Conservation (phyloP, 2,113 vertebrate species). For the Mungos mungo region DNA sequence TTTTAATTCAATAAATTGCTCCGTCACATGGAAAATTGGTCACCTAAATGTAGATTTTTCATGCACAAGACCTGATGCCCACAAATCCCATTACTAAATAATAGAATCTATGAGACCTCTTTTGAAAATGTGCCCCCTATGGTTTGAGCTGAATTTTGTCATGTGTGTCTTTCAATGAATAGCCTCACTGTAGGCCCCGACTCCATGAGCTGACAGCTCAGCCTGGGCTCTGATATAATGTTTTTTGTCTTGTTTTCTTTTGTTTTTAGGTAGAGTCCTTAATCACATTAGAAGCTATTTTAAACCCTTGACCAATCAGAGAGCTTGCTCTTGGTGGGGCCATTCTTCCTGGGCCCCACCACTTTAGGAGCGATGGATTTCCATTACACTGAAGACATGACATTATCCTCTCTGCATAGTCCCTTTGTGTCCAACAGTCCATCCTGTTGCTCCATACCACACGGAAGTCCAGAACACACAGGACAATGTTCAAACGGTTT, state of each 20-base stretch:
- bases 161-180: constrained; percentile 47
- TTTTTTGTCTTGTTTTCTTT: constrained; percentile 46
- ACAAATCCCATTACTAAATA: constrained; percentile 73
- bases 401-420: not conserved
- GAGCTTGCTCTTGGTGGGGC: not conserved
- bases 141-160: constrained; percentile 48
- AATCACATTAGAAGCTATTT: constrained; percentile 66
- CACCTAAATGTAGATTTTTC: constrained; percentile 64
- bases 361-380: not conserved
- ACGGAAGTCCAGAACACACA: not conserved
- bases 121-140: constrained; percentile 6
- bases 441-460: not conserved
- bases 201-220: constrained; percentile 43
- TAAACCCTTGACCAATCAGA: constrained; percentile 41
- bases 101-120: constrained; percentile 29
- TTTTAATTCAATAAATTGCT: constrained; percentile 55
- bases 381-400: not conserved
- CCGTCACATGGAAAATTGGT: constrained; percentile 58
- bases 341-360: not conserved
- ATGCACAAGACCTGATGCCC: constrained; percentile 46
- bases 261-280: constrained; percentile 32
- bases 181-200: not conserved
- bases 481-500: not conserved
- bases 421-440: constrained; percentile 4
- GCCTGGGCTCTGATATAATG: not conserved